Base-by-base conservation (phyloP, 2,888 invertebrate genomes). In the Ellobium chinense region DNA sequence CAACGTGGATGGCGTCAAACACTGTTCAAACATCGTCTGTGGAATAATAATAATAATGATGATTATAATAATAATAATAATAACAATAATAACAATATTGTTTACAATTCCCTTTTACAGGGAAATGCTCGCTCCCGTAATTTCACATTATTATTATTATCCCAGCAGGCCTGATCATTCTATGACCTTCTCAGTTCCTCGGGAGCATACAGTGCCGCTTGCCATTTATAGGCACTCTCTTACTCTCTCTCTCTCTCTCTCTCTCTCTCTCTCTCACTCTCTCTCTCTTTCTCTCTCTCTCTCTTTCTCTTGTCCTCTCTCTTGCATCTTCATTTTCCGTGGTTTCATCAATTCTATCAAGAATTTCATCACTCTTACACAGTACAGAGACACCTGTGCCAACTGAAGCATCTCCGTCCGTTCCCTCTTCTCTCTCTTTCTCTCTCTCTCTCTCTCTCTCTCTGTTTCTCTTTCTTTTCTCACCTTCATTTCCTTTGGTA, bases 1-100 rank as follows among this genome's bases (percentile, higher is more conserved):
- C 37, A 78, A 27, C 21, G 78, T 78, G n/a, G 78, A 58, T 9
- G 69, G 69, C 0, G 69, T 69, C 24, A 78, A 31, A 27, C 78
- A 78, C 24, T 78, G 34, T 27, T 78, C 78, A 1, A 78, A 56
- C 78, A 69, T 58, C 4, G 37, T 36, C 78, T 78, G 69, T 7
- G 46, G 46, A 46, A 46, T 46, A 46, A 12, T 46, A n/a, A n/a
- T n/a, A n/a, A n/a, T n/a, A n/a, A n/a, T n/a, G n/a, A n/a, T n/a
- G n/a, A n/a, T n/a, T n/a, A n/a, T n/a, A n/a, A n/a, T n/a, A n/a
- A n/a, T n/a, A n/a, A n/a, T n/a, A n/a, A n/a, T n/a, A n/a, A n/a
- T n/a, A n/a, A n/a, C n/a, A n/a, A n/a, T n/a, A n/a, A n/a, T n/a
- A n/a, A n/a, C n/a, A n/a, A n/a, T n/a, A n/a, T n/a, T n/a, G n/a